Base-by-base conservation (phyloP, 2,113 vertebrate genomes). In the Hepsetus odoe region DNA sequence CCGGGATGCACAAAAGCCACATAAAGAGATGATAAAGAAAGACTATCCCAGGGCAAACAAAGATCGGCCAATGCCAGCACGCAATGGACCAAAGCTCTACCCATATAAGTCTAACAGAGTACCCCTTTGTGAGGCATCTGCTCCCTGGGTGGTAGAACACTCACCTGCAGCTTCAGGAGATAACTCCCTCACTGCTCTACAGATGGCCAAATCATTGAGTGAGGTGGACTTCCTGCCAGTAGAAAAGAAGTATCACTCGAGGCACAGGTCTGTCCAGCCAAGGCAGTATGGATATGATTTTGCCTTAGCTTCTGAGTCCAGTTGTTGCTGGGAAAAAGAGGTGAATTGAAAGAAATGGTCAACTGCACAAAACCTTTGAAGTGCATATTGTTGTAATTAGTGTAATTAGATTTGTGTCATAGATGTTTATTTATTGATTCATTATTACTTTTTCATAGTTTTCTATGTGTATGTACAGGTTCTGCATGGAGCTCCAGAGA, bases 181-280 rank as follows among this genome's bases (percentile, higher is more conserved):
- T 89, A 83, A 93, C 87, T 95, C 92, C 0, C 91, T 91, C 72
- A 93, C 93, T 0, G 93, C 90, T 8, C 86, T 94, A 83, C 93
- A 84, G 18, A 93, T 87, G 20, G 93, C 92, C 72, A 90, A 92
- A 69, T 90, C 87, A 8, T 91, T 89, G 79, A 95, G 94, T 33
- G 93, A 93, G 77, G 90, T 90, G 32, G 93, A 93, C 14, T 87
- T 88, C 76, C 82, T 64, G 58, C 77, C 89, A 51, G 44, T 76
- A 26, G 80, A 85, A 65, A 84, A 83, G 24, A 84, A 83, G 5
- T 77, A 80, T 59, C 74, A 78, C 20, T 64, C 53, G 40, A 79
- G 77, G 74, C 84, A 86, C 53, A 88, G 83, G 76, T 30, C 76
- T 5, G 30, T 62, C 76, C 88, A 85, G 32, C 84, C 85, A 75